Conservation (phyloP, 2,888 invertebrate genomes). For the Lithophane leautieri region DNA sequence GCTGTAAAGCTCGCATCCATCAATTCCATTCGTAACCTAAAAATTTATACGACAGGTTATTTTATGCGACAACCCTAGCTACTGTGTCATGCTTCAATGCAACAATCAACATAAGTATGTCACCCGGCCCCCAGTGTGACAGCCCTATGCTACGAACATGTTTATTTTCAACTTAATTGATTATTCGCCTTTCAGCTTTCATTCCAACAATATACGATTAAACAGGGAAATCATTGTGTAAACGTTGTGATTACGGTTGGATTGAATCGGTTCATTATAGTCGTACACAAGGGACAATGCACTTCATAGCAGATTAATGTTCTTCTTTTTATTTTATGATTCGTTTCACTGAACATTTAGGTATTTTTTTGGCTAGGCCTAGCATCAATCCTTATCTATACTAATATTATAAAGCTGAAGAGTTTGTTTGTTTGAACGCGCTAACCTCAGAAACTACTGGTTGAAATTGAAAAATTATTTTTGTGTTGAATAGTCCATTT, state of each 20-base stretch:
- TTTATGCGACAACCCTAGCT: neutral
- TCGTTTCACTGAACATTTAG: no score
- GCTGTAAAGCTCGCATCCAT: neutral
- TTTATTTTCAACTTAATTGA: slow-evolving; percentile 29
- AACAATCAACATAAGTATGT: neutral
- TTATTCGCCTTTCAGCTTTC: slow-evolving; percentile 18
- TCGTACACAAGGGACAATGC: neutral
- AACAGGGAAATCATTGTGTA: slow-evolving; percentile 3
- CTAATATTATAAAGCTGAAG: no score
- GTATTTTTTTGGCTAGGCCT: no score
- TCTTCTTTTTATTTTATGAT: neutral
- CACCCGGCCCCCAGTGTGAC: neutral
- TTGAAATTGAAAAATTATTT: no score
- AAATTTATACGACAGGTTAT: neutral
- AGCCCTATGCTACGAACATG: slow-evolving; percentile 1
- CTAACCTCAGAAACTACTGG: no score
- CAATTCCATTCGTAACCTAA: neutral
- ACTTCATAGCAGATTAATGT: no score
- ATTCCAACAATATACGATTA: slow-evolving; percentile 18
- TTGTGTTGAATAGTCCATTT: no score
- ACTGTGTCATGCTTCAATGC: neutral
- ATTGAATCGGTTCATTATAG: slow-evolving; percentile 8
- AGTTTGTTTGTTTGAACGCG: no score
- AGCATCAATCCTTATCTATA: no score
- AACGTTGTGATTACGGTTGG: slow-evolving; percentile 6